These are phyloP conservation scores for Trichogramma pretiosum DNA, from an alignment of 1,140 invertebrate genomes.

Conservation along the genomic window DNA sequence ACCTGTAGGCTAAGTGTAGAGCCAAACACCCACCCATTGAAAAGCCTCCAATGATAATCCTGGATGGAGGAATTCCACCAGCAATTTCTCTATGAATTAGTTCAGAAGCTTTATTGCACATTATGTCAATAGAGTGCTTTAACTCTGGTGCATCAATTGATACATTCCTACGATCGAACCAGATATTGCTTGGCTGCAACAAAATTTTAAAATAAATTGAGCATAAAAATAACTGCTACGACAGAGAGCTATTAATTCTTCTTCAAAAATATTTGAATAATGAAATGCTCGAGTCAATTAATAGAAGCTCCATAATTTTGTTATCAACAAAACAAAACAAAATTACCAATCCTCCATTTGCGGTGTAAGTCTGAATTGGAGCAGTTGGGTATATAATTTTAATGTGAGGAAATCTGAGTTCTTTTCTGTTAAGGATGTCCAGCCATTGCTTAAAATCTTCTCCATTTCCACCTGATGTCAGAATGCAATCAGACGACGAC, in stretches of 20 bases:
- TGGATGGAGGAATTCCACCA: conserved; percentile 51
- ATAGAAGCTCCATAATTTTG: background rate
- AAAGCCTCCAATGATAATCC: conserved; percentile 65
- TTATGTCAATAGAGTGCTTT: conserved; percentile 49
- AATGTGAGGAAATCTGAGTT: conserved; percentile 58
- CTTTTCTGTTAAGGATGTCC: conserved; percentile 48
- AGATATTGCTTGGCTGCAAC: conserved; percentile 52
- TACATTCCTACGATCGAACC: conserved; percentile 60
- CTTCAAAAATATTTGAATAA: too few relatives aligned
- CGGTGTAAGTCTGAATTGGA: conserved; percentile 57
- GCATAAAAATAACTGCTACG: background rate
- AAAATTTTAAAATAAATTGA: background rate
- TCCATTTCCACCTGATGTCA: conserved; percentile 53
- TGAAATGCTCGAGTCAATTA: too few relatives aligned
- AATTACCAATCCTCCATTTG: conserved; percentile 48
- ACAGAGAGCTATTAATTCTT: too few relatives aligned
- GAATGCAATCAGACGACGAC: too few relatives aligned
- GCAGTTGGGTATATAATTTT: conserved; percentile 65
- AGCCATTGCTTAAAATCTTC: conserved; percentile 56
- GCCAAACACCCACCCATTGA: conserved; percentile 69
- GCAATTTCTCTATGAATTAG: conserved; percentile 56
- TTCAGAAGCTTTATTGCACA: conserved; percentile 48
- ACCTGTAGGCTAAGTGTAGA: conserved; percentile 56
- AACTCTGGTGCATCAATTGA: conserved; percentile 52
- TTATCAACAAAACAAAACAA: background rate